phyloP scores from a whole-genome alignment of 2,113 vertebrate genomes.

The Copsychus sechellarum region DNA sequence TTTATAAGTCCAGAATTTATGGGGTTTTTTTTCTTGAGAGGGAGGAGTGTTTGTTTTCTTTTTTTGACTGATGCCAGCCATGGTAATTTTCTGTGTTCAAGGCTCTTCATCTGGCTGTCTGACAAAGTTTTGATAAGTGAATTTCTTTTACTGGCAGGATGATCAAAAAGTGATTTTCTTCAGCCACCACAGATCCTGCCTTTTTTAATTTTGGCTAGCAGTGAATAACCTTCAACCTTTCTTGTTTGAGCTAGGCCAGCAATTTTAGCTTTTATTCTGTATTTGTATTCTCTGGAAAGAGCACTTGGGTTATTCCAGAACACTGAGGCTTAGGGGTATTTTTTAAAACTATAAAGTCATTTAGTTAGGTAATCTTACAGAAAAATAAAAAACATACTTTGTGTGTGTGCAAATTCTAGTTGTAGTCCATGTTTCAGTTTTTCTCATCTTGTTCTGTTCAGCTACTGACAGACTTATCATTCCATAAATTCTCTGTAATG shows the following conservation, averaged over 20 bases:
- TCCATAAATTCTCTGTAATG: neutral
- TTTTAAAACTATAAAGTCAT: neutral
- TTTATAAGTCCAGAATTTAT: neutral
- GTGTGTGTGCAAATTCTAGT: neutral
- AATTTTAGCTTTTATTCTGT: neutral
- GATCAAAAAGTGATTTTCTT: neutral
- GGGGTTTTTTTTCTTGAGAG: rapidly evolving
- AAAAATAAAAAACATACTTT: neutral
- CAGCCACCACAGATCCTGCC: neutral
- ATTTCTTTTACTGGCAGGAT: neutral
- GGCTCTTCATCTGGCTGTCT: neutral
- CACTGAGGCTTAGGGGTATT: neutral
- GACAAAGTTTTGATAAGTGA: neutral
- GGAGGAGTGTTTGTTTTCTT: neutral
- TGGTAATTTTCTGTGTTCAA: neutral
- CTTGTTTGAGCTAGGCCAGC: neutral
- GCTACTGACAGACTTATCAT: neutral
- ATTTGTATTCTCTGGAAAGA: neutral
- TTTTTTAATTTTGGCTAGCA: neutral
- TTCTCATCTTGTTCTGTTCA: neutral
- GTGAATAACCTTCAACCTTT: neutral
- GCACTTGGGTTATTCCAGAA: neutral
- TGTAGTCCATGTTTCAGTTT: neutral
- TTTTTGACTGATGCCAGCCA: neutral
- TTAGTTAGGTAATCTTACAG: neutral